Evolutionary conservation across 2,888 invertebrate species (phyloP).

Genomic region (Leptinotarsa haldemani): DNA sequence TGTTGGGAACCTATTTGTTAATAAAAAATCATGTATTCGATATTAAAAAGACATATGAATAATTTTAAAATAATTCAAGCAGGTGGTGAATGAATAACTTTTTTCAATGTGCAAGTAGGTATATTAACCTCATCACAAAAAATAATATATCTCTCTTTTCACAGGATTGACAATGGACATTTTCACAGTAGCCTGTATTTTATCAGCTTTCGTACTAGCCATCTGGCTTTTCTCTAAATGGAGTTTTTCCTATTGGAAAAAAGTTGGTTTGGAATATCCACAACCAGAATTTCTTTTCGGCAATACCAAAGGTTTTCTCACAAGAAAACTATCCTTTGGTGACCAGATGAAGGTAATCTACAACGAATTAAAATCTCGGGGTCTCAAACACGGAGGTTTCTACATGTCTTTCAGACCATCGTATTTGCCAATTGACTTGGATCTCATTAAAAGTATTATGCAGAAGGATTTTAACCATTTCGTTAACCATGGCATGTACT

Average conservation of each 20-base stretch:
- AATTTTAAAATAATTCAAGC: no score
- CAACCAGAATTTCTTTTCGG: slow-evolving; percentile 39
- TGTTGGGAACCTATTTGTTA: no score
- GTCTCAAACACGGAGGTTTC: slow-evolving; percentile 50
- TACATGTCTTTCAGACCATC: slow-evolving; percentile 52
- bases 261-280: slow-evolving; percentile 47
- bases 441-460: slow-evolving; percentile 58
- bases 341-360: slow-evolving; percentile 37
- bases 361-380: slow-evolving; percentile 43
- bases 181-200: slow-evolving; percentile 19
- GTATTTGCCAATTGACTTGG: slow-evolving; percentile 58
- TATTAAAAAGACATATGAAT: no score
- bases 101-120: neutral
- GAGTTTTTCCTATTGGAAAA: slow-evolving; percentile 54
- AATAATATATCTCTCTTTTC: neutral
- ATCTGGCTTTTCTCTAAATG: slow-evolving; percentile 43
- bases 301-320: slow-evolving; percentile 25
- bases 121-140: neutral
- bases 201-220: neutral
- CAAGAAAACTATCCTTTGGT: slow-evolving; percentile 21
- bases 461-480: slow-evolving; percentile 61
- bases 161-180: neutral
- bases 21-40: no score
- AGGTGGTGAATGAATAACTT: no score
- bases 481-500: slow-evolving; percentile 55